phyloP scores from a whole-genome alignment of 2,888 invertebrate species.

The Cyclophora punctaria region DNA sequence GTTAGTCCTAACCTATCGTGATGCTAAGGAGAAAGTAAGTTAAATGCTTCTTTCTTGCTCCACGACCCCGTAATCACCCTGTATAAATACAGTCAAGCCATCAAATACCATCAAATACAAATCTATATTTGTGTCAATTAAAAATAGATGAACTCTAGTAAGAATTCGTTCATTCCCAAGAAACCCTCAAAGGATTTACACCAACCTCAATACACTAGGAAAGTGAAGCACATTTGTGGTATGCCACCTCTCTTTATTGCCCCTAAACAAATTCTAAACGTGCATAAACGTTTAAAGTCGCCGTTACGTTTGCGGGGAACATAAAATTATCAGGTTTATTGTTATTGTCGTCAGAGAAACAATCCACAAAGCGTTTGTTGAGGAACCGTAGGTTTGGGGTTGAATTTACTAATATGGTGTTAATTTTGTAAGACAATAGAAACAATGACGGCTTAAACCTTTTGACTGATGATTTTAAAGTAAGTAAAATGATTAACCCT shows the following conservation, averaged over 20 bases:
- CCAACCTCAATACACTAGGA: conserved; percentile 12
- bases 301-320: conserved; percentile 32
- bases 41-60: no score
- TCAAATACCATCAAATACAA: no score
- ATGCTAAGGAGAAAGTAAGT: no score
- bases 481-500: no score
- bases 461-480: no score
- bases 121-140: no score
- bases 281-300: conserved; percentile 29
- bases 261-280: conserved; percentile 38
- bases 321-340: conserved; percentile 52
- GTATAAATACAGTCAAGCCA: no score
- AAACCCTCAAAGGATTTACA: not conserved
- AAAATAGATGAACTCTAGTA: no score
- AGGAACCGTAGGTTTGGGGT: conserved; percentile 3
- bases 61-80: no score
- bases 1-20: no score
- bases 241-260: conserved; percentile 26
- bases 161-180: no score
- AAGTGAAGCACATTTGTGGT: conserved; percentile 18
- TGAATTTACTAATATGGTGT: conserved; percentile 7
- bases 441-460: no score
- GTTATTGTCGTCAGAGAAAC: conserved; percentile 38
- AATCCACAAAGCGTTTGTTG: conserved; percentile 23
- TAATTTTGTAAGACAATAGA: conserved; percentile 1